Evolutionary conservation across 2,888 invertebrate species (phyloP), one percentile per base, ranked within the genome.

Genomic region (Dicyrtomina minuta): DNA sequence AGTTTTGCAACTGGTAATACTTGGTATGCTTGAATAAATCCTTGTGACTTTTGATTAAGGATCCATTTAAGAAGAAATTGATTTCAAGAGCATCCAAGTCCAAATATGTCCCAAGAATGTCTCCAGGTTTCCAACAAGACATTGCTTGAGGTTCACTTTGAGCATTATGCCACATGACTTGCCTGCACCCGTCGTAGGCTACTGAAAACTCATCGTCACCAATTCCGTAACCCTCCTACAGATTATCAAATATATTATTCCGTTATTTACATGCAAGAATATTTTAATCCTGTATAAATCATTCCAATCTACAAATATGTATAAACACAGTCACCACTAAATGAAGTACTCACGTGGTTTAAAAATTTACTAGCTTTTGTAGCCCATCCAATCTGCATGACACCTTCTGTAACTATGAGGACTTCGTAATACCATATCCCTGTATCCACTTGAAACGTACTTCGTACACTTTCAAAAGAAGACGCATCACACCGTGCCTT

Each of bases 341-440:
- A 43, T 10, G 10, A 13, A 43, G 43, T 22, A 83, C 88, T 85
- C 83, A 93, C 93, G 82, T 95, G 92, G 84, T 94, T 95, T 53
- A 93, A 84, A 82, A 95, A 96, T 80, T 90, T 91, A 80, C 93
- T 93, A 79, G 91, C 88, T 81, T 92, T 93, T 0, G 95, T 94
- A 0, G 96, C 96, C 92, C 94, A 95, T 61, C 96, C 96, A 75
- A 96, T 95, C 84, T 96, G 96, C 96, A 96, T 96, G 13, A 96
- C 93, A 0, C 96, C 96, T 0, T 91, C 88, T 5, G 95, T 96
- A 68, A 95, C 86, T 61, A 96, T 87, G 17, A 87, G 83, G 0
- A 90, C 92, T 82, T 96, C 96, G 81, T 95, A 96, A 82, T 93
- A 96, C 94, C 94, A 96, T 69, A 88, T 86, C 1, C 93, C 95